Percentiles rank a stretch among this genome's conserved stretches.
Evolutionary conservation across 2,888 invertebrate species (phyloP).

Genomic region (Plebejus argus): DNA sequence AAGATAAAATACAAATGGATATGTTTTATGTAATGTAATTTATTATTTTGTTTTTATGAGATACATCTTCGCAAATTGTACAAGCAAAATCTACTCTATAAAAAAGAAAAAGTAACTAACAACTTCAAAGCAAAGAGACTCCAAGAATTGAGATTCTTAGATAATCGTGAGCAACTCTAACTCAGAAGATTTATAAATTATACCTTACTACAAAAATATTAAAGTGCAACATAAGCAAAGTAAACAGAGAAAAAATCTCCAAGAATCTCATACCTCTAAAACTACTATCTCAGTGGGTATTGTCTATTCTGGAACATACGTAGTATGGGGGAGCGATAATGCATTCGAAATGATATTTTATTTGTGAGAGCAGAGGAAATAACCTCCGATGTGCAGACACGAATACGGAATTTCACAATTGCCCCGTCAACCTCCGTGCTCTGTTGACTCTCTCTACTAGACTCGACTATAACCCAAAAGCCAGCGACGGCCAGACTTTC

Average conservation of each 20-base stretch:
- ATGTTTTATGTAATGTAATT: too few relatives aligned
- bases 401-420: constrained; percentile 36
- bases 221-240: background rate
- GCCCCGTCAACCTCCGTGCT: constrained; percentile 29
- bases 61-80: too few relatives aligned
- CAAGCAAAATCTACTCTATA: too few relatives aligned
- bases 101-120: too few relatives aligned
- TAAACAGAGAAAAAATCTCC: background rate
- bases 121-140: too few relatives aligned
- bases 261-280: background rate
- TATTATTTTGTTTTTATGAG: too few relatives aligned
- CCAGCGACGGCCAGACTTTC: too few relatives aligned
- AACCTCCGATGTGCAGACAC: constrained; percentile 35
- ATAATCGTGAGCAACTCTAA: too few relatives aligned
- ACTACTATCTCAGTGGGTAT: background rate
- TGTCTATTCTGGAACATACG: constrained; percentile 6
- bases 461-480: too few relatives aligned
- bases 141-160: too few relatives aligned
- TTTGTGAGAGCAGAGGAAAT: constrained; percentile 33
- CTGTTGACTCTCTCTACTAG: background rate
- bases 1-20: too few relatives aligned
- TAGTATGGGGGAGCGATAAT: constrained; percentile 20
- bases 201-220: background rate
- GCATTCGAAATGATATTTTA: constrained; percentile 35
- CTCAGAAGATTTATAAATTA: too few relatives aligned